A percentile compares a stretch with the other conserved stretches of the same genome.
Conservation (phyloP, 2,113 vertebrate species). For the Gallinago undulata region DNA sequence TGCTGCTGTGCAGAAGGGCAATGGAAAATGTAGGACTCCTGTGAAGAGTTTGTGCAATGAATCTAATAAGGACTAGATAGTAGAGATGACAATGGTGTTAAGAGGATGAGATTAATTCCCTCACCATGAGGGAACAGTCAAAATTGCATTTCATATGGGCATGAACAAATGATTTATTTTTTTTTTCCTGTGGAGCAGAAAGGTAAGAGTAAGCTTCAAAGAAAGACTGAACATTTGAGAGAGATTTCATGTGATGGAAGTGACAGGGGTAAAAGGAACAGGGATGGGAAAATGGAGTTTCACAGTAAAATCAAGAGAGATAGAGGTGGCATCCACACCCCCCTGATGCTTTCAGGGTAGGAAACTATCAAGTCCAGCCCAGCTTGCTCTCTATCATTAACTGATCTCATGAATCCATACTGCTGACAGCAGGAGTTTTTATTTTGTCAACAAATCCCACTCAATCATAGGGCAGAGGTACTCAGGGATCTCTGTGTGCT, state of each 20-base stretch:
- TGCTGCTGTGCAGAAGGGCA: not conserved
- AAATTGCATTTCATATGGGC: not conserved
- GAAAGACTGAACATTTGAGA: not conserved
- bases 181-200: not conserved
- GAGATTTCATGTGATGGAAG: not conserved
- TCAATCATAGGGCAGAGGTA: not conserved
- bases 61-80: not conserved
- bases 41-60: not conserved
- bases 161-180: not conserved
- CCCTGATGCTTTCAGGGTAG: not conserved
- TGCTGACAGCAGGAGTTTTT: conserved; percentile 1
- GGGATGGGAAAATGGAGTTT: not conserved
- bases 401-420: not conserved
- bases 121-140: not conserved
- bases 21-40: not conserved
- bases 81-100: not conserved
- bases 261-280: not conserved
- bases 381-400: not conserved
- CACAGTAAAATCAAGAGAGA: not conserved
- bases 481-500: not conserved
- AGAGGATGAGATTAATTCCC: not conserved
- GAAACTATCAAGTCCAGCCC: not conserved
- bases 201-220: not conserved
- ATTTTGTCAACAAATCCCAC: conserved; percentile 33
- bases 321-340: not conserved